Evolutionary conservation across 2,888 invertebrate genomes (phyloP).

Genomic region (Leucophora obtusa): DNA sequence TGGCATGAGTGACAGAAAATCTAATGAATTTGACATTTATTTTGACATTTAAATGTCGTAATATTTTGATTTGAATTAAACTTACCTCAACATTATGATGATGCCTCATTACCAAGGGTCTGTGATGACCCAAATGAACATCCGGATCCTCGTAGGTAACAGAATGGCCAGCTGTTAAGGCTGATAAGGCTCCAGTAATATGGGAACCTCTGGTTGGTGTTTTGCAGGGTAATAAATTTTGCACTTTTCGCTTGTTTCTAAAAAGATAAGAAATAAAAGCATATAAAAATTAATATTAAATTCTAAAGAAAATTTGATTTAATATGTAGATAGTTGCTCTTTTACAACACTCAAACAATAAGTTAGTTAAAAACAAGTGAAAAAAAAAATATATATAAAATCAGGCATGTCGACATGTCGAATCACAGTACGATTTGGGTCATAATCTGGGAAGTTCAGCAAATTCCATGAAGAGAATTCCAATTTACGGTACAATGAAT

Average conservation of each 20-base stretch:
- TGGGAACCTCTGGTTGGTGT: conserved; percentile 82
- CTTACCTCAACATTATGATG: conserved; percentile 78
- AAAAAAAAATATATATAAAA: too few relatives aligned
- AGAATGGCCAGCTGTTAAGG: conserved; percentile 79
- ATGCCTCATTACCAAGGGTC: conserved; percentile 80
- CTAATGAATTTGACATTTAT: conserved; percentile 48
- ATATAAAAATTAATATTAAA: conserved; percentile 35
- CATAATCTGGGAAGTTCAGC: too few relatives aligned
- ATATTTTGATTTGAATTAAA: conserved; percentile 38
- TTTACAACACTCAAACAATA: too few relatives aligned
- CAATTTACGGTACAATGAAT: too few relatives aligned
- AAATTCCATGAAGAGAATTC: too few relatives aligned
- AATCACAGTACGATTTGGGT: too few relatives aligned
- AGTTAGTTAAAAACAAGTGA: too few relatives aligned
- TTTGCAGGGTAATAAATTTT: conserved; percentile 90
- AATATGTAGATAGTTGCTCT: too few relatives aligned
- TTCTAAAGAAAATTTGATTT: background rate
- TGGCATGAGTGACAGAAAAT: conserved; percentile 32
- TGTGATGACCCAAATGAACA: conserved; percentile 81
- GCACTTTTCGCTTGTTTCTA: conserved; percentile 93
- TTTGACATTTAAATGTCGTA: conserved; percentile 51
- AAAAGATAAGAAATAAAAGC: conserved; percentile 73
- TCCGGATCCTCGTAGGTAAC: conserved; percentile 89
- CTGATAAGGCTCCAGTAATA: conserved; percentile 73
- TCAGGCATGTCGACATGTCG: too few relatives aligned